Conservation (phyloP, 2,888 invertebrate genomes). For the Cantharis lateralis region DNA sequence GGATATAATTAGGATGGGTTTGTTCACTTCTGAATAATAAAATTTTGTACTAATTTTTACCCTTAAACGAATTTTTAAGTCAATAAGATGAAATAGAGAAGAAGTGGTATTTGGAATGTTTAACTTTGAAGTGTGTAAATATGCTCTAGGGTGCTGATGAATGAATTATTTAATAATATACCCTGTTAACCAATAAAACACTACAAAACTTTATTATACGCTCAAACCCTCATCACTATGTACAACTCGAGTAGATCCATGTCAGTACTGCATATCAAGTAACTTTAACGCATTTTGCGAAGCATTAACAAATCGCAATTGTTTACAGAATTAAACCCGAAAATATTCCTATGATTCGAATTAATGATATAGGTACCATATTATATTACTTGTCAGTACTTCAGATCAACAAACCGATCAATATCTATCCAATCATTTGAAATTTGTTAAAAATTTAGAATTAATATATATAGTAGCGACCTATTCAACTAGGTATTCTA, state of each 20-base stretch:
- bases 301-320: background rate
- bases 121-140: background rate
- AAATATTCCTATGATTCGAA: background rate
- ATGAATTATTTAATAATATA: background rate
- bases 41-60: no score
- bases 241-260: background rate
- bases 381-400: no score
- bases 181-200: background rate
- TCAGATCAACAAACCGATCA: no score
- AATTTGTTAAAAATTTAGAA: no score
- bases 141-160: background rate
- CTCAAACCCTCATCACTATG: background rate
- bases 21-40: background rate
- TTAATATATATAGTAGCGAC: no score
- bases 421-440: no score
- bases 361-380: background rate
- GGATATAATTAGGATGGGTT: background rate
- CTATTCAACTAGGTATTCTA: no score
- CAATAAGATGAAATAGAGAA: background rate
- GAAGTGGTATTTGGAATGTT: background rate
- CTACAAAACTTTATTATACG: background rate
- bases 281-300: background rate
- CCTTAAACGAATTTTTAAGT: background rate
- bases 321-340: background rate
- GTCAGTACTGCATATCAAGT: background rate